These are phyloP conservation scores for Bombus terrestris DNA, from an alignment of 1,140 invertebrate genomes.

Conservation along the genomic window DNA sequence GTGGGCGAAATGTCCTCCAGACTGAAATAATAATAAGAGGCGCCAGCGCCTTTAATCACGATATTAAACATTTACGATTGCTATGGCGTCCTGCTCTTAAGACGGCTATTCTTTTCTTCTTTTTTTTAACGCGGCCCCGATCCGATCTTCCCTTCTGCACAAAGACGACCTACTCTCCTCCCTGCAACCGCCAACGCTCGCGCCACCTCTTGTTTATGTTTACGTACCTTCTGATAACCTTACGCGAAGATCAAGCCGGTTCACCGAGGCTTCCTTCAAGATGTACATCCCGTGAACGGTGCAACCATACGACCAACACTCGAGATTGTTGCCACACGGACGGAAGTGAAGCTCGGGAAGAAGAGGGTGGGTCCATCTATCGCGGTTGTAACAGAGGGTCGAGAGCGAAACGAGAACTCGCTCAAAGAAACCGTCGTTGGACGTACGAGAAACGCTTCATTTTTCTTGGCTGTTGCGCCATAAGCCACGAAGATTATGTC, in stretches of 20 bases:
- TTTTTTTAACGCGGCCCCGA: conserved; percentile 64
- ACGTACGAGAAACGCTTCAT: conserved; percentile 66
- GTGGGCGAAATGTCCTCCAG: conserved; percentile 79
- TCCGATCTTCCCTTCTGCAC: conserved; percentile 68
- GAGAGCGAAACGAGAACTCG: conserved; percentile 14
- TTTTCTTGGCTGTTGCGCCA: conserved; percentile 70
- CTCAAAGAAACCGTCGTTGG: conserved; percentile 42
- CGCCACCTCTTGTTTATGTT: conserved; percentile 63
- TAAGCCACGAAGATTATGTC: conserved; percentile 69
- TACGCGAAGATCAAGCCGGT: conserved; percentile 47
- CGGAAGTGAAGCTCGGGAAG: background rate
- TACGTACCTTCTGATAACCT: conserved; percentile 64
- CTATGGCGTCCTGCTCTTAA: conserved; percentile 66
- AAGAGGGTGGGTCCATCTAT: background rate
- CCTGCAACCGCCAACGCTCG: conserved; percentile 22
- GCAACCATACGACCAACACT: conserved; percentile 17
- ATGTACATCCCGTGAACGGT: background rate
- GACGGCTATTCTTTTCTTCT: conserved; percentile 47
- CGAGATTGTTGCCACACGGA: conserved; percentile 45
- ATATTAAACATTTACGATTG: conserved; percentile 83
- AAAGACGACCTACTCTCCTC: conserved; percentile 42
- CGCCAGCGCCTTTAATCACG: conserved; percentile 82
- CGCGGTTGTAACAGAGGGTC: conserved; percentile 30
- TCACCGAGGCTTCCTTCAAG: conserved; percentile 12
- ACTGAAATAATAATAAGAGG: conserved; percentile 83